Evolutionary conservation across 1,140 invertebrate species (phyloP), one percentile per base, ranked within the genome.

Genomic region (Sarcophaga peregrina): DNA sequence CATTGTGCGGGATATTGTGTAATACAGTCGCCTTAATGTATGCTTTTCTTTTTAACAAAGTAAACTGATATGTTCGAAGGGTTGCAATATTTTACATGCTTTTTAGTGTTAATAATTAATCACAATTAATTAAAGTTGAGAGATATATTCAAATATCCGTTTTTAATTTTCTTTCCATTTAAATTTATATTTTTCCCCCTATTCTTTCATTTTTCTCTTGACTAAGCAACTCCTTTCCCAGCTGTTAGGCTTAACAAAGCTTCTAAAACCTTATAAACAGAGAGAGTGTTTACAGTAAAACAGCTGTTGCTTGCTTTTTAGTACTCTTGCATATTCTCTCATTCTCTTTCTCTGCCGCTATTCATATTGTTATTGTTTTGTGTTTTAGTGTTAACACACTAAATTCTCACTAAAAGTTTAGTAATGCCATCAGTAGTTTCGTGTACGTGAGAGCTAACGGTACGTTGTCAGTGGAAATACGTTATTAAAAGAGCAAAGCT

Each of bases 361-460:
- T 78, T 78, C 20, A 17, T 50, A 6, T 50, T 76, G 13, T 48
- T 48, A 17, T 17, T 13, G 8, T 15, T 47, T 8, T n/a, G 0
- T 20, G 20, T 1, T 37, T 37, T 37, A 37, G 25, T 37, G 25
- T 37, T 37, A 37, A 37, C 25, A 37, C 25, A 37, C 25, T 37
- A 37, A 1, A n/a, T n/a, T n/a, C 58, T 68, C 58, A 1, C 58
- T 6, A 20, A 68, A 68, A 68, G 8, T n/a, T 20, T 8, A 68
- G 20, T 20, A 68, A 68, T 68, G 7, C n/a, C 58, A 20, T 78
- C 47, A 76, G 74, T 76, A 20, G 47, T 78, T 78, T 78, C 75
- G 75, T 50, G 47, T 50, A 9, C 17, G n/a, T 78, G 47, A 78
- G 15, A 78, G 17, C 47, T 50, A 78, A 50, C 15, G 75, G 75